Percentiles rank a stretch among this genome's conserved stretches.
Evolutionary conservation across 2,888 invertebrate species (phyloP).

Genomic region (Smittia aterrima): DNA sequence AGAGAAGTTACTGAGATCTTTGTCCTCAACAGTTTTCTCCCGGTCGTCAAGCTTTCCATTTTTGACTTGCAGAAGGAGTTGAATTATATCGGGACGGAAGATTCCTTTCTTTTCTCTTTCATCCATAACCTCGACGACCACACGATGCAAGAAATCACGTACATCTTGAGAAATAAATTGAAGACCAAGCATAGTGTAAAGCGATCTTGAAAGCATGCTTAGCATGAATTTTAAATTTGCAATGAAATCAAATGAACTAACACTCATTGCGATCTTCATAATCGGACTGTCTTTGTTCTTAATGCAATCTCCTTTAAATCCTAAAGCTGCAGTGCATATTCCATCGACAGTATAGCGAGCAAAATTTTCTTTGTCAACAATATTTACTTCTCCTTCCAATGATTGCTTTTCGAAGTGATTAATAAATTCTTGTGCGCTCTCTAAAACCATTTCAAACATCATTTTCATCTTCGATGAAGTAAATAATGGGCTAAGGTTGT

Average conservation of each 20-base stretch:
- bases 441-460: not conserved
- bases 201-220: not conserved
- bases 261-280: not conserved
- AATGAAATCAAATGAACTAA: not conserved
- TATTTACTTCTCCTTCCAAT: not conserved
- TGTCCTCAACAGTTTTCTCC: not conserved
- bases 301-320: not conserved
- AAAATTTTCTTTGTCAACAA: not conserved
- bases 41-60: not conserved
- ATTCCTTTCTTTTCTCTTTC: not conserved
- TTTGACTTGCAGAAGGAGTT: not conserved
- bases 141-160: not conserved
- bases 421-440: not conserved
- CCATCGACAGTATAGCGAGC: not conserved
- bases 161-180: not conserved
- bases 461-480: constrained; percentile 7
- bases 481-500: not conserved
- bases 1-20: not conserved
- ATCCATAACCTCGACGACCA: not conserved
- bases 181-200: not conserved
- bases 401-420: not conserved
- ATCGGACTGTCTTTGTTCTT: not conserved
- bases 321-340: not conserved
- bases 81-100: not conserved
- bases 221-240: not conserved